Base-by-base conservation (phyloP, 2,797 vertebrate species). In the Dryobates pubescens region DNA sequence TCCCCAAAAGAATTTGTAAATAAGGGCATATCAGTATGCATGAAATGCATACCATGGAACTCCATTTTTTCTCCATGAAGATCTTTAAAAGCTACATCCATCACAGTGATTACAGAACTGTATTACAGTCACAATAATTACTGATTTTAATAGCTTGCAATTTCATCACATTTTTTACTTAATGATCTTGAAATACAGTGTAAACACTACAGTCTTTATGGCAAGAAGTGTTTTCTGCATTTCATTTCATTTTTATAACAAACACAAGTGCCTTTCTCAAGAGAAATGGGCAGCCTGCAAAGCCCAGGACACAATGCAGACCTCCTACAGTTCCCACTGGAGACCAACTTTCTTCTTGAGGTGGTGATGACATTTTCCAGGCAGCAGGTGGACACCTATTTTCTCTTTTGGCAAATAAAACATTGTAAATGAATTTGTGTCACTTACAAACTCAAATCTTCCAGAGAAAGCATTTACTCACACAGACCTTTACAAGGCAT, bases 401-500 rank as follows among this genome's bases (percentile, higher is more conserved):
- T 74, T 86, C 80, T 85, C 59, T 54, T 92, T 83, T 87, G 84
- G 84, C 88, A 96, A 95, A 90, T 65, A 85, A 94, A 96, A 95
- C 86, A 88, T 68, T 94, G 90, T 84, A 74, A 84, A 76, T 62
- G 45, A 92, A 96, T 83, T 34, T 86, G 65, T 16, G 82, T 80
- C 69, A 45, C 45, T 69, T 49, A 68, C 12, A 83, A 82, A 74
- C 61, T 85, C 67, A 67, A 78, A 82, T 73, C 38, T 71, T 79
- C 63, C 17, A 75, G 77, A 89, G 87, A 92, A 97, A 96, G 89
- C 74, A 92, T 89, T 90, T 81, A 93, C 8, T 68, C 22, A 79
- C 45, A 67, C 12, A 91, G 62, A 81, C 68, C 77, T 93, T 77
- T 83, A 84, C 80, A 95, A 90, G 36, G 69, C 88, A 87, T 90